phyloP scores from a whole-genome alignment of 2,797 vertebrate genomes.

The Zalophus californianus region DNA sequence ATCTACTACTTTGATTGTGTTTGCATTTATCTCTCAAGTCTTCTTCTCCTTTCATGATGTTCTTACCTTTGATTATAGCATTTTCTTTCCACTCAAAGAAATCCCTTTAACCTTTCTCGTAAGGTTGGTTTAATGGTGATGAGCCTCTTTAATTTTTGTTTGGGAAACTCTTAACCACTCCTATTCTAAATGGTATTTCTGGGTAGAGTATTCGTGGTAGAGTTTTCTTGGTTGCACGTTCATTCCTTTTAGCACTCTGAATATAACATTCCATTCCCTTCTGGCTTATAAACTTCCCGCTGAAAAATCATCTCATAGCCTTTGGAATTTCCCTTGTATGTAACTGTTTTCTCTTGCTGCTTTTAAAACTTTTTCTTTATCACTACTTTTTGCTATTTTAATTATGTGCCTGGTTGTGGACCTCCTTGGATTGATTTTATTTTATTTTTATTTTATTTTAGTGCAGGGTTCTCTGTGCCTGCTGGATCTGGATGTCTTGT shows the following conservation, averaged over 20 bases:
- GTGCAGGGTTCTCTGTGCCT: background rate
- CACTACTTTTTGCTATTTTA: background rate
- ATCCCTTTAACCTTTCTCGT: background rate
- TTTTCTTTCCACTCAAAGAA: background rate
- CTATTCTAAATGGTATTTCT: background rate
- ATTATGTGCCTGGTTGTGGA: background rate
- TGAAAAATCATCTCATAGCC: background rate
- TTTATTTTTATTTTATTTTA: background rate
- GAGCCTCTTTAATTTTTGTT: background rate
- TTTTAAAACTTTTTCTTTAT: background rate
- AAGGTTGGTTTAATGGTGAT: background rate
- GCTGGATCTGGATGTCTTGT: background rate
- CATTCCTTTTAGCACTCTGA: background rate
- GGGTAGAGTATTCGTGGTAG: background rate
- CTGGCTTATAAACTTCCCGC: background rate
- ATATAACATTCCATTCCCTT: background rate
- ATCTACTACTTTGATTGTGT: background rate
- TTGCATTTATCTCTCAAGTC: background rate
- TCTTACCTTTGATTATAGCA: background rate
- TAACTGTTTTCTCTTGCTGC: background rate
- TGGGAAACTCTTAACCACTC: background rate
- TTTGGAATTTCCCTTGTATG: background rate
- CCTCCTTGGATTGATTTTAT: background rate
- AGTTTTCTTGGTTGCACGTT: background rate
- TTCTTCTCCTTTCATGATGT: background rate